A percentile compares a stretch with the other conserved stretches of the same genome.
Evolutionary conservation across 1,140 invertebrate species (phyloP).

Genomic region (Diabrotica virgifera): DNA sequence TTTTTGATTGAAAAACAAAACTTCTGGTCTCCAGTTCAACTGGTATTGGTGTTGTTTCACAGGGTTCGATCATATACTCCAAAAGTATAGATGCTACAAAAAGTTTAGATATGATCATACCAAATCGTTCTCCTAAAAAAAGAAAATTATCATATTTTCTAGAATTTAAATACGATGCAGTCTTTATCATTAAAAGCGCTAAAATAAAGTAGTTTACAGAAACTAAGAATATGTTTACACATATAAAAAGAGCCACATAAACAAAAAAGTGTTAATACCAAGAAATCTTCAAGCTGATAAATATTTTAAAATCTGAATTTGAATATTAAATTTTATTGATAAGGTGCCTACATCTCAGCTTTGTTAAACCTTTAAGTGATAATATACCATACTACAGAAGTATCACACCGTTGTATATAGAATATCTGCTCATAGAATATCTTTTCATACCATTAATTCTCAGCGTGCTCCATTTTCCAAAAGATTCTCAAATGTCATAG

Average conservation of each 20-base stretch:
- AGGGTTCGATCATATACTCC: neutral
- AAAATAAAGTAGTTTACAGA: neutral
- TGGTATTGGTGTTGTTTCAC: neutral
- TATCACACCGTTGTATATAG: no score
- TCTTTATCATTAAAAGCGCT: neutral
- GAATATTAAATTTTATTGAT: no score
- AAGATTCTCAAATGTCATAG: no score
- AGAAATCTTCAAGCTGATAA: neutral
- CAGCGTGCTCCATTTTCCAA: no score
- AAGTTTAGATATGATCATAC: neutral
- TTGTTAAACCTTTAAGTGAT: no score
- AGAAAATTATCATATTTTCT: neutral
- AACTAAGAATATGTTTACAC: neutral
- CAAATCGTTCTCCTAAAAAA: conserved; percentile 5
- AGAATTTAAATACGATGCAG: neutral
- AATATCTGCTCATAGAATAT: no score
- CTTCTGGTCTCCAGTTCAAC: neutral
- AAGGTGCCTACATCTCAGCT: no score
- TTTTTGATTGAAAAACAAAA: neutral
- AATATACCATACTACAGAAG: no score
- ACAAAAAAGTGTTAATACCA: neutral
- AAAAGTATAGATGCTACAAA: neutral
- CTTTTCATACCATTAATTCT: no score
- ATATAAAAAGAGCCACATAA: neutral
- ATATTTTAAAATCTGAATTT: no score